Conservation (phyloP, 30 jellyfish, hydroid and myxozoan species). For the Rhopilema esculentum region DNA sequence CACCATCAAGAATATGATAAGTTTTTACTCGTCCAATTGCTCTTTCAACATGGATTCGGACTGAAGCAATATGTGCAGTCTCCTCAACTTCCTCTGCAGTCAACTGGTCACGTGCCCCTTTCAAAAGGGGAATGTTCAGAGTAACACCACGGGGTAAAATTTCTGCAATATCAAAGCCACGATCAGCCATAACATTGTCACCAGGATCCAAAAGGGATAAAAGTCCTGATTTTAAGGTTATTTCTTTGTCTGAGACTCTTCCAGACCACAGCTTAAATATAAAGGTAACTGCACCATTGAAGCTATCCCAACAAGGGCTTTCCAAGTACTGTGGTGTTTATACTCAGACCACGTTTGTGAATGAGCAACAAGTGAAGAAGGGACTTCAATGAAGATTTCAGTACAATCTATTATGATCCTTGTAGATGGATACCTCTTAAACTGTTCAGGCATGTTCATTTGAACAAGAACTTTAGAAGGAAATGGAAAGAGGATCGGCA, state of each 20-base stretch:
- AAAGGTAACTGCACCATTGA: slow-evolving; percentile 12
- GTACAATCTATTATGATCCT: slow-evolving; percentile 51
- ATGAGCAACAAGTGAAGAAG: slow-evolving; percentile 1
- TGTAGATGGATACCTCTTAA: slow-evolving; percentile 29
- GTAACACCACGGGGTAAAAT: slow-evolving; percentile 33
- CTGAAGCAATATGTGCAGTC: slow-evolving; percentile 47
- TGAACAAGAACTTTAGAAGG: slow-evolving; percentile 24
- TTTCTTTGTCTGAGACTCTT: slow-evolving; percentile 30
- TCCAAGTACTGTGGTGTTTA: slow-evolving; percentile 20
- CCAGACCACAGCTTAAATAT: slow-evolving; percentile 25
- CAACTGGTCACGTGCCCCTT: slow-evolving; percentile 26
- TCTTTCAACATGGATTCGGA: slow-evolving; percentile 40
- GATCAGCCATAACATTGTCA: slow-evolving; percentile 70
- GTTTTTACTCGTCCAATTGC: slow-evolving; percentile 1
- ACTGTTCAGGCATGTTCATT: slow-evolving; percentile 9
- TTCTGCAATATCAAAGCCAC: slow-evolving; percentile 50
- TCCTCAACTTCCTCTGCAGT: slow-evolving; percentile 28
- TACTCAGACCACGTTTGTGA: slow-evolving; percentile 14
- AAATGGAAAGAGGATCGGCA: slow-evolving; percentile 56
- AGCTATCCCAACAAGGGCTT: slow-evolving; percentile 8
- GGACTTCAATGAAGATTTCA: slow-evolving; percentile 49
- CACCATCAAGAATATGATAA: not conserved
- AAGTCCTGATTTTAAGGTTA: slow-evolving; percentile 21
- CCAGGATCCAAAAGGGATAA: slow-evolving; percentile 30
- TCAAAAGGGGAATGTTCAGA: slow-evolving; percentile 45